phyloP scores from a whole-genome alignment of 2,888 invertebrate genomes.

The Acanthoscelides obtectus region DNA sequence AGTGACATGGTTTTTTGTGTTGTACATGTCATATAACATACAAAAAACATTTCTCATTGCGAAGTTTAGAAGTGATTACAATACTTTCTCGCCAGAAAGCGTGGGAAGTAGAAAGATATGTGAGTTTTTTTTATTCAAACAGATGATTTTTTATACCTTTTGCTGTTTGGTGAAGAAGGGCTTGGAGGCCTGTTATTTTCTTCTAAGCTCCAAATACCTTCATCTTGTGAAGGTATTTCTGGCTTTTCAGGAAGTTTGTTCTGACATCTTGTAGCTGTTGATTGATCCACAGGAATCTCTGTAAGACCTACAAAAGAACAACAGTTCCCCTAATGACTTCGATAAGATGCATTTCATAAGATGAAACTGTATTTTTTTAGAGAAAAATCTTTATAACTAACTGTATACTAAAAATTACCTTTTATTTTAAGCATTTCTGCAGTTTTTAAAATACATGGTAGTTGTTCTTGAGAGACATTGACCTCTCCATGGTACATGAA shows the following conservation, averaged over 20 bases:
- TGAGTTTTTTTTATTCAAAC: too few relatives aligned
- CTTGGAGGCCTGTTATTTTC: constrained; percentile 57
- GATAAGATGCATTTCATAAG: too few relatives aligned
- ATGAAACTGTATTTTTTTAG: too few relatives aligned
- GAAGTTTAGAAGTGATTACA: too few relatives aligned
- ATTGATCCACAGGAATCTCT: constrained; percentile 77
- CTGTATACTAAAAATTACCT: constrained; percentile 44
- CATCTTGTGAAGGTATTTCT: constrained; percentile 55
- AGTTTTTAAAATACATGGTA: constrained; percentile 74
- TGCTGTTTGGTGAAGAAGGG: constrained; percentile 51
- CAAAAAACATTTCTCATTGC: too few relatives aligned
- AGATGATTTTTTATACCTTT: constrained; percentile 33
- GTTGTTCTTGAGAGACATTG: constrained; percentile 83
- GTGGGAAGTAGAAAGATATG: too few relatives aligned
- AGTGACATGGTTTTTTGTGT: too few relatives aligned
- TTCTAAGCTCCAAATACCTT: constrained; percentile 55
- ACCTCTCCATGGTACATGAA: constrained; percentile 93
- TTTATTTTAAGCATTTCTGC: constrained; percentile 85
- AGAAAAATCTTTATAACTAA: neutral
- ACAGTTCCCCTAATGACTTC: too few relatives aligned
- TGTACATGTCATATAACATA: too few relatives aligned
- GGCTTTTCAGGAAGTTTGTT: constrained; percentile 51
- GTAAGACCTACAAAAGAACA: constrained; percentile 60
- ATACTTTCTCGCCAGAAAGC: too few relatives aligned
- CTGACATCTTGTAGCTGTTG: constrained; percentile 66